Evolutionary conservation across 2,888 invertebrate genomes (phyloP).

Genomic region (Alloplasta piceator): DNA sequence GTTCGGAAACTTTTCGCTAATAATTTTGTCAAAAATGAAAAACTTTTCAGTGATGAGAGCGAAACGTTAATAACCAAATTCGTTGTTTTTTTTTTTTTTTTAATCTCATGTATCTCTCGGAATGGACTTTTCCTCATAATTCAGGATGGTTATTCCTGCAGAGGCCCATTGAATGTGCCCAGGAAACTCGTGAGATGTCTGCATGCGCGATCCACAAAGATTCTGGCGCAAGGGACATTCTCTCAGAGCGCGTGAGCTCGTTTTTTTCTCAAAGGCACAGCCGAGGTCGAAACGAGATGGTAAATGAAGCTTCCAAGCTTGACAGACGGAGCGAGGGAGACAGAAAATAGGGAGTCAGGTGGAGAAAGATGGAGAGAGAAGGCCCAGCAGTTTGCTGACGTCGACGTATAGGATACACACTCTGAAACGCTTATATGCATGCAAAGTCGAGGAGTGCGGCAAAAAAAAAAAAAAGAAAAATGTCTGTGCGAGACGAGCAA

Average conservation of each 20-base stretch:
- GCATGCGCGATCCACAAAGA: conserved; percentile 13
- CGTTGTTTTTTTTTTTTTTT: no score
- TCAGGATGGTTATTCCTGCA: no score
- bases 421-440: conserved; percentile 9
- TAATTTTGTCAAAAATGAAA: no score
- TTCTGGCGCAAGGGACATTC: conserved; percentile 11
- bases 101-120: no score
- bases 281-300: conserved; percentile 51
- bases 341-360: background rate
- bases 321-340: background rate
- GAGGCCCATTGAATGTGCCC: no score
- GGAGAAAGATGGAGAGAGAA: background rate
- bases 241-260: conserved; percentile 45
- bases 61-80: no score
- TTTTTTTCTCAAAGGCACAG: conserved; percentile 54
- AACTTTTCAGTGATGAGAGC: no score
- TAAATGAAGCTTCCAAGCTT: conserved; percentile 54
- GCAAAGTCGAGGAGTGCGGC: conserved; percentile 21
- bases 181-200: background rate
- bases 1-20: no score
- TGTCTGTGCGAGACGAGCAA: conserved; percentile 9
- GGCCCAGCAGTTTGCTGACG: conserved; percentile 35
- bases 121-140: no score
- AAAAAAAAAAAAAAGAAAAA: conserved; percentile 35
- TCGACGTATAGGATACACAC: conserved; percentile 2